Base-by-base conservation (phyloP, 1,140 invertebrate species). In the Habropoda laboriosa region DNA sequence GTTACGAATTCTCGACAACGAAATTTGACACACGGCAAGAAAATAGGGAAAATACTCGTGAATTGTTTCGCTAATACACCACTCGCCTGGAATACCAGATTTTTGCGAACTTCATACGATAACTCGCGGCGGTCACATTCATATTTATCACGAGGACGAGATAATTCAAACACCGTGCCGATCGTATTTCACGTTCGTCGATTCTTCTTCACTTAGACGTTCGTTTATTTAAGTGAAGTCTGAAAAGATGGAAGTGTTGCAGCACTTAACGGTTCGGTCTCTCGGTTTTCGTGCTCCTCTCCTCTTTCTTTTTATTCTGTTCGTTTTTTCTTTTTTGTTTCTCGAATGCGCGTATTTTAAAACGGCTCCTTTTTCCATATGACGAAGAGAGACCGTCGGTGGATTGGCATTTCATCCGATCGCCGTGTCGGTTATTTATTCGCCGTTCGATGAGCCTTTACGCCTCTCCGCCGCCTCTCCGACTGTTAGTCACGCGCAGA, bases 221-320 rank as follows among this genome's bases (percentile, higher is more conserved):
- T 0, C 2, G n/a, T 24, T 66, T 16, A 42, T 47, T n/a, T 68
- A 55, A 60, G 3, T 21, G n/a, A 16, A 5, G 3, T 42, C 38
- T n/a, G 12, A 24, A 61, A 47, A 70, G n/a, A 47, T n/a, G n/a
- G n/a, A n/a, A n/a, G n/a, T n/a, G 7, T 30, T 27, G 53, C 47
- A 53, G 18, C 18, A n/a, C 18, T 47, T 78, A 78, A 72, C 76
- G 67, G 57, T 45, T 51, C 58, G 27, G 21, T n/a, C 3, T 12
- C 40, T 51, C 6, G 35, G 32, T 18, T 32, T 27, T 40, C 18
- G 45, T 70, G 35, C 38, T 21, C 0, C 49, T 51, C 49, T n/a
- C n/a, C n/a, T n/a, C 49, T 51, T 51, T n/a, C n/a, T n/a, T n/a
- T n/a, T n/a, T n/a, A n/a, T 51, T 21, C 2, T 7, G 21, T n/a